Conservation (phyloP, 37 sponge, comb jelly and placozoan species). For the Aphrocallistes beatrix region DNA sequence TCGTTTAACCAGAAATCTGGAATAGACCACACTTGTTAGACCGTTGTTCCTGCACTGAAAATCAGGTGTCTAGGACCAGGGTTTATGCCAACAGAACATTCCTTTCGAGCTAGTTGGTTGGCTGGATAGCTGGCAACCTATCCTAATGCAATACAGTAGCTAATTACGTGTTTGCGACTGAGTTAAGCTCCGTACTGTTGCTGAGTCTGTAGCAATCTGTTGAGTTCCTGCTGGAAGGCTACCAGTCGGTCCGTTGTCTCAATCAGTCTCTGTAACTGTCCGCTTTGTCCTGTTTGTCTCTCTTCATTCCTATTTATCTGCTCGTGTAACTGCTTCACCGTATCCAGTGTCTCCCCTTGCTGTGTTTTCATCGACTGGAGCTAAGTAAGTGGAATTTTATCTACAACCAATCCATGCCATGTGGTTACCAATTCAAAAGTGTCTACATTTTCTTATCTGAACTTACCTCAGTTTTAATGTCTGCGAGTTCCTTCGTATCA, state of each 20-base stretch:
- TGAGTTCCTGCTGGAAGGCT: background rate
- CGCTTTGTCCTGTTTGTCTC: background rate
- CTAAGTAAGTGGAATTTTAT: background rate
- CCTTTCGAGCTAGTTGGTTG: too few species aligned
- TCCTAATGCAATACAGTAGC: background rate
- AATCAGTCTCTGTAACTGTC: background rate
- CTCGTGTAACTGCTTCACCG: background rate
- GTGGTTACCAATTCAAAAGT: too few species aligned
- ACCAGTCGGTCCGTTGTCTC: background rate
- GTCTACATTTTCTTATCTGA: too few species aligned
- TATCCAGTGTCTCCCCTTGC: background rate
- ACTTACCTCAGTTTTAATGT: background rate
- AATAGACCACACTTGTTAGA: too few species aligned
- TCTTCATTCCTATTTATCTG: background rate
- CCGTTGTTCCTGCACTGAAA: too few species aligned
- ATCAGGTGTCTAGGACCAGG: too few species aligned
- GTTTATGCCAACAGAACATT: too few species aligned
- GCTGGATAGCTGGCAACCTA: too few species aligned
- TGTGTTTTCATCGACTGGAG: background rate
- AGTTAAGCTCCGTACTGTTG: slow-evolving; percentile 20
- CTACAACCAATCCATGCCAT: background rate
- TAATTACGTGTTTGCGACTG: slow-evolving; percentile 10
- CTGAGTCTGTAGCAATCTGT: background rate
- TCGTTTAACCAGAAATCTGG: too few species aligned
- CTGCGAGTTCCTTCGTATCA: background rate